A percentile compares a stretch with the other conserved stretches of the same genome.
Conservation (phyloP, 1,140 invertebrate genomes). For the Brachionus paranguensis region DNA sequence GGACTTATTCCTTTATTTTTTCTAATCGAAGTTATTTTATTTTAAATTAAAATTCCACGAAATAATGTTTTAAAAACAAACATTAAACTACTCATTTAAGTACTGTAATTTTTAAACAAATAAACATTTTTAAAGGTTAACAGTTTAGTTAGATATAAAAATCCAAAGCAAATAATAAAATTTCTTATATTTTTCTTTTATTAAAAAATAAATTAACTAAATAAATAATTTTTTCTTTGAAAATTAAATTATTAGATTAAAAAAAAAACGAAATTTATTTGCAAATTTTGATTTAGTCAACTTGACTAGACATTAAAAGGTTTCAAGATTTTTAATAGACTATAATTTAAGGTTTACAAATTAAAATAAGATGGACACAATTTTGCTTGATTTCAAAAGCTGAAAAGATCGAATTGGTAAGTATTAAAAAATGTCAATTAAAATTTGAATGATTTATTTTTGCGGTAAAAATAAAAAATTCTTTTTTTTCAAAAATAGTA, state of each 20-base stretch:
- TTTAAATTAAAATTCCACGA: neutral
- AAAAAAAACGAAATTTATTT: neutral
- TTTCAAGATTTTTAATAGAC: neutral
- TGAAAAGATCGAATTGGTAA: neutral
- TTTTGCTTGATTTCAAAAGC: neutral
- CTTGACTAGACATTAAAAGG: neutral
- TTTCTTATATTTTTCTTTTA: neutral
- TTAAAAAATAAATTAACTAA: neutral
- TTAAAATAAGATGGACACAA: neutral
- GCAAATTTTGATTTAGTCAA: neutral
- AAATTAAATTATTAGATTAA: neutral
- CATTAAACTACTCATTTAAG: neutral
- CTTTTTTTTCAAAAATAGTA: neutral
- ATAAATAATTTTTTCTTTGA: neutral
- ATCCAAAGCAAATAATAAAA: neutral
- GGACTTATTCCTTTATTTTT: neutral
- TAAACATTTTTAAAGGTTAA: neutral
- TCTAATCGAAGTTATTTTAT: neutral
- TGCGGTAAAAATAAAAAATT: neutral
- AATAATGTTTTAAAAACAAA: neutral
- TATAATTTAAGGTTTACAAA: neutral
- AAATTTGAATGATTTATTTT: neutral
- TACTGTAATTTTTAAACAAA: neutral
- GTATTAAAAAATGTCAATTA: neutral
- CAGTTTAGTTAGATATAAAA: neutral